Percentiles rank a stretch among this genome's conserved stretches.
Evolutionary conservation across 2,113 vertebrate genomes (phyloP).

Genomic region (Gymnocephalus cernua): DNA sequence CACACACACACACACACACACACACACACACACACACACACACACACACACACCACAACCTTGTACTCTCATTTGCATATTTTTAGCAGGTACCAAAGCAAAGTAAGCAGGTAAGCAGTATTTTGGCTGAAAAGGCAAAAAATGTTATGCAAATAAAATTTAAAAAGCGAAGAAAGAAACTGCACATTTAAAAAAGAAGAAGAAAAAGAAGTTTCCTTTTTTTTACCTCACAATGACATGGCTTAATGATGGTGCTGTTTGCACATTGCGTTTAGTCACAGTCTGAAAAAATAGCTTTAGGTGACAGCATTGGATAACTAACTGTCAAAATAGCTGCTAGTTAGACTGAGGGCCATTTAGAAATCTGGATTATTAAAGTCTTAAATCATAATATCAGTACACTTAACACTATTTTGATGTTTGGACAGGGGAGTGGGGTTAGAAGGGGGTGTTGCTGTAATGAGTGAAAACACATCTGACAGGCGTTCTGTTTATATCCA

Average conservation of each 20-base stretch:
- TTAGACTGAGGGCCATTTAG: not conserved
- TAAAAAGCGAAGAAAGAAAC: not conserved
- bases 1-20: not conserved
- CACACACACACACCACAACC: not conserved
- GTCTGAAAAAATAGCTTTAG: constrained; percentile 18
- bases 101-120: constrained; percentile 18
- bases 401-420: constrained; percentile 35
- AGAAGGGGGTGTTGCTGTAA: not conserved
- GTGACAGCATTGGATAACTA: constrained; percentile 12
- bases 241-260: constrained; percentile 23
- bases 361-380: constrained; percentile 9
- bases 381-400: not conserved
- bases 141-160: not conserved
- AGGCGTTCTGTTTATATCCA: constrained; percentile 15
- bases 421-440: not conserved
- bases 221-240: not conserved
- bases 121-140: constrained; percentile 42
- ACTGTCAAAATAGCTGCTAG: constrained; percentile 40
- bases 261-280: constrained; percentile 19
- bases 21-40: not conserved
- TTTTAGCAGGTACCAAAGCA: constrained; percentile 16
- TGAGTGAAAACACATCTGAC: constrained; percentile 26
- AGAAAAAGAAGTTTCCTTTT: fast-evolving
- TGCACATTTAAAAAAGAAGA: not conserved
- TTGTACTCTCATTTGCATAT: constrained; percentile 5